Base-by-base conservation (phyloP, 2,888 invertebrate genomes). In the Blera fallax region DNA sequence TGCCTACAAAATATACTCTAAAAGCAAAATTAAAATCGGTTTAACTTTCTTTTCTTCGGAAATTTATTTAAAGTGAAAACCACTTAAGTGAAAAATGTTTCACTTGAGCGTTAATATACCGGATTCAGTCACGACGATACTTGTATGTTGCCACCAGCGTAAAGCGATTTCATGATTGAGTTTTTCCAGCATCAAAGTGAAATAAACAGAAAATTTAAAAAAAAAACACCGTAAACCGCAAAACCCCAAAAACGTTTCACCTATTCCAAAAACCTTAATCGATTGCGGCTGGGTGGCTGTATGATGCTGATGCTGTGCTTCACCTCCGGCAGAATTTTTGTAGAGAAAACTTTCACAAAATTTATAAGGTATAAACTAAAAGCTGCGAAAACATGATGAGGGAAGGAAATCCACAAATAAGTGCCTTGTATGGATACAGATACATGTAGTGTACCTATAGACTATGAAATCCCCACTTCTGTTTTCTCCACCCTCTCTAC, bases 401-500 rank as follows among this genome's bases (percentile, higher is more conserved):
- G 69, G 69, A 43, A 43, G 43, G 34, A 69, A 77, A 77, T 77
- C 69, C 50, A 69, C 60, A 60, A 60, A 60, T 60, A 77, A 77
- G 77, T 62, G 32, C 60, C 60, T 37, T 52, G 32, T 43, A 67
- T 76, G 27, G 27, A 27, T 34, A 37, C 18, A n/a, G n/a, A n/a
- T n/a, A n/a, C 50, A 60, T 21, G 50, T 58, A n/a, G 21, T 21
- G 10, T 11, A n/a, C n/a, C n/a, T n/a, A 32, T 11, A 18, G n/a
- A 8, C n/a, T 8, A n/a, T 10, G 56, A 34, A 54, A 11, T 7
- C 34, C 32, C n/a, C 34, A 16, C 29, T 16, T 50, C 29, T 34
- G 21, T 27, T 27, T 52, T 18, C 37, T 52, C 21, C 29, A 18
- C 48, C 27, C 16, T n/a, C n/a, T 45, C 24, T 56, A 29, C 32